These are phyloP conservation scores for Miniopterus natalensis DNA, from an alignment of 2,113 vertebrate species.

Conservation along the genomic window DNA sequence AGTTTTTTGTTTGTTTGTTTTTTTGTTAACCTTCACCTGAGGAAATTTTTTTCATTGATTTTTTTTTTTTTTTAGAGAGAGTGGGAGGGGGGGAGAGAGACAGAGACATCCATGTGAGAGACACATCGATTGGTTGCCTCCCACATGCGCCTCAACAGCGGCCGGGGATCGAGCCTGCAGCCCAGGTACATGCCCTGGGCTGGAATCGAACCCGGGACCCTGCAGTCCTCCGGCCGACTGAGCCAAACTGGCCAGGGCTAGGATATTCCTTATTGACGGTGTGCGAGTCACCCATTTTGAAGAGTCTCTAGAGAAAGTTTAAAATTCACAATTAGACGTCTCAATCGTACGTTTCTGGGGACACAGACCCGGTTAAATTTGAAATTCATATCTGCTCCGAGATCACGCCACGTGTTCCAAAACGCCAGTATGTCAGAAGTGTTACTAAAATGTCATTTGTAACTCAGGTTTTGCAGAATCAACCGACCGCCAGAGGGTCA, in stretches of 20 bases:
- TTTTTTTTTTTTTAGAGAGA: no score
- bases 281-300: not conserved
- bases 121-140: no score
- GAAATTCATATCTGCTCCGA: conserved; percentile 54
- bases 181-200: not conserved
- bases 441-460: conserved; percentile 60
- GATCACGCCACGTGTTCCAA: conserved; percentile 15
- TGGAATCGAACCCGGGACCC: not conserved
- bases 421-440: conserved; percentile 41
- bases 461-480: conserved; percentile 22
- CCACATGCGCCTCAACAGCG: no score
- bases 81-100: not conserved
- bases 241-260: not conserved
- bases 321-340: conserved; percentile 6
- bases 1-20: no score
- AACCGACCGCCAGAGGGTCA: conserved; percentile 21
- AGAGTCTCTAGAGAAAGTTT: not conserved
- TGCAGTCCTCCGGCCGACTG: no score
- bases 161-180: no score
- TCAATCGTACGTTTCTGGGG: conserved; percentile 37
- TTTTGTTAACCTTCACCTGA: no score
- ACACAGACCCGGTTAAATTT: conserved; percentile 38
- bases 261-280: not conserved
- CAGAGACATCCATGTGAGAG: not conserved
- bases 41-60: no score